Conservation (phyloP, 1,140 invertebrate genomes). For the Musca vetustissima region DNA sequence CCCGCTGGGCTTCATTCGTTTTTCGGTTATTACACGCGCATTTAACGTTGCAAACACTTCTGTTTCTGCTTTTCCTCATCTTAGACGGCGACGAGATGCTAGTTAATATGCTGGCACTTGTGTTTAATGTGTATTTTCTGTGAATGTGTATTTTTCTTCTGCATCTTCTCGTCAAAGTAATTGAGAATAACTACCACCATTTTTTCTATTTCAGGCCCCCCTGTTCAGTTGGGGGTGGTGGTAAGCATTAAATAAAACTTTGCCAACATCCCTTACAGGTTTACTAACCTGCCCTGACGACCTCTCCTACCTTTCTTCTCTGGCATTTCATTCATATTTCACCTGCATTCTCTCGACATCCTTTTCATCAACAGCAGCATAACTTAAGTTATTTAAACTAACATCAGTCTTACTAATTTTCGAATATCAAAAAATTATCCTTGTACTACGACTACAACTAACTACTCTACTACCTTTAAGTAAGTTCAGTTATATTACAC, state of each 20-base stretch:
- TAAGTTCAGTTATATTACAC: no score
- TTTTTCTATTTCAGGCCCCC: no score
- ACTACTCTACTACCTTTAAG: no score
- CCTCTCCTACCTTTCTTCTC: background rate
- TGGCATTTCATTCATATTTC: slow-evolving; percentile 6
- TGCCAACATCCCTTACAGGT: no score
- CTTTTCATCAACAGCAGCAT: background rate
- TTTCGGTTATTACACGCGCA: background rate
- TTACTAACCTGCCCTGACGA: no score
- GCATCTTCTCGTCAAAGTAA: no score
- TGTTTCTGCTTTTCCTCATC: background rate
- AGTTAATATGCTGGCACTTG: slow-evolving; percentile 1
- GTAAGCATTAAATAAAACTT: no score
- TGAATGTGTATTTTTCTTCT: no score
- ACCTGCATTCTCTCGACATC: background rate
- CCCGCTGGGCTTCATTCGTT: slow-evolving; percentile 11
- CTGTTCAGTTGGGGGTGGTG: no score
- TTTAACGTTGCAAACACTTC: slow-evolving; percentile 4
- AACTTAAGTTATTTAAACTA: slow-evolving; percentile 18
- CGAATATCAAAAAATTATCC: background rate
- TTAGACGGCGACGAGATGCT: background rate
- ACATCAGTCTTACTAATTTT: slow-evolving; percentile 22
- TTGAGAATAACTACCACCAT: no score
- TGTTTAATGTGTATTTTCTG: background rate
- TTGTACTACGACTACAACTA: no score